Percentiles rank a stretch among this genome's conserved stretches.
These are phyloP conservation scores for Sesamia inferens DNA, from an alignment of 2,888 invertebrate genomes.

Conservation along the genomic window DNA sequence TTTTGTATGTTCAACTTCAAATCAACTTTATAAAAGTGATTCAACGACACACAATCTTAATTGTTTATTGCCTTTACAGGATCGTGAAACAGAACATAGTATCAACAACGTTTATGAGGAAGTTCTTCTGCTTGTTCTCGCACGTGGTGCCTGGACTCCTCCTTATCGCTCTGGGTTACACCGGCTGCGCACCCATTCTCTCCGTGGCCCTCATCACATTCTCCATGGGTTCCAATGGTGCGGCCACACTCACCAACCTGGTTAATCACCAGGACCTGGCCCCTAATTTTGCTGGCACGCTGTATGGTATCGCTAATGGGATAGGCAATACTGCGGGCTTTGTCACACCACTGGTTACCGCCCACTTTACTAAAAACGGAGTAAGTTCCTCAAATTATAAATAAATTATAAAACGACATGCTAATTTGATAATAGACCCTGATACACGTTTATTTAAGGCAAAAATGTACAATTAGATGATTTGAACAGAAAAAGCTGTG, in stretches of 20 bases:
- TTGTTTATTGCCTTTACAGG: slow-evolving; percentile 69
- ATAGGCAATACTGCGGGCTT: slow-evolving; percentile 93
- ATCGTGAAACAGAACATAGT: slow-evolving; percentile 87
- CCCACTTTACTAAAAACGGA: slow-evolving; percentile 90
- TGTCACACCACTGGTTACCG: slow-evolving; percentile 93
- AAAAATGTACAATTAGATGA: background rate
- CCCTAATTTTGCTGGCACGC: slow-evolving; percentile 93
- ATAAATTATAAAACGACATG: too few relatives aligned
- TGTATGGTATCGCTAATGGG: slow-evolving; percentile 94
- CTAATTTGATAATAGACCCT: background rate
- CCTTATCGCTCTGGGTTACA: slow-evolving; percentile 89
- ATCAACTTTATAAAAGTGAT: background rate
- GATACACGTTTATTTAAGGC: background rate
- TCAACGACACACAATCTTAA: background rate
- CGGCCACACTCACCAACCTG: slow-evolving; percentile 91
- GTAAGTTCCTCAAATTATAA: slow-evolving; percentile 77
- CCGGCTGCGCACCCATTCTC: slow-evolving; percentile 91
- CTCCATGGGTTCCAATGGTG: slow-evolving; percentile 92
- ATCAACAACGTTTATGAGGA: slow-evolving; percentile 90
- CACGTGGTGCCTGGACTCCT: slow-evolving; percentile 89
- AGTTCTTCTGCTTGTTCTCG: slow-evolving; percentile 92
- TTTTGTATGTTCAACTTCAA: background rate
- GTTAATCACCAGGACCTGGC: slow-evolving; percentile 93
- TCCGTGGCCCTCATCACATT: slow-evolving; percentile 92
- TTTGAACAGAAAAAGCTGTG: background rate